These are phyloP conservation scores for Protonibea diacanthus DNA, from an alignment of 2,797 vertebrate genomes.

Conservation along the genomic window DNA sequence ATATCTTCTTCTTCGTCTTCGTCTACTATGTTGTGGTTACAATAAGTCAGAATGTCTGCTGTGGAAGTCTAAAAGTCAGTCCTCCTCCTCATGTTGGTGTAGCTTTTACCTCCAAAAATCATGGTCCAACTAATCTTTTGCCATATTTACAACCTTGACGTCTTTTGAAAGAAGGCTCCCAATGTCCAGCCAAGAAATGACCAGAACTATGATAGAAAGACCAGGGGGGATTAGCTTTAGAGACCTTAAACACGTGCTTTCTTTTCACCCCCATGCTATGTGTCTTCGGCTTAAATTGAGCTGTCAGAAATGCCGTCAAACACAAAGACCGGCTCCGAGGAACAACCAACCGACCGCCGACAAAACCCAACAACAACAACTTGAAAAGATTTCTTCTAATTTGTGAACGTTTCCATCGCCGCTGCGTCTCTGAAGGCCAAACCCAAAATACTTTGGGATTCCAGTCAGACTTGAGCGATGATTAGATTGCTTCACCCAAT, in stretches of 20 bases:
- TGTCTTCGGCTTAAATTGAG: constrained; percentile 30
- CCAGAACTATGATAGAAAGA: neutral
- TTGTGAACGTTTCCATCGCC: constrained; percentile 65
- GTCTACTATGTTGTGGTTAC: too few species aligned
- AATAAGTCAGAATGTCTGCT: neutral
- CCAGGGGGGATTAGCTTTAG: neutral
- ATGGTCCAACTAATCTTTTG: neutral
- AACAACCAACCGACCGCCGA: constrained; percentile 24
- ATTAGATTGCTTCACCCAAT: constrained; percentile 82
- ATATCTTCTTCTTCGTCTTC: too few species aligned
- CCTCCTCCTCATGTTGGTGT: neutral
- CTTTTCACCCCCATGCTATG: neutral
- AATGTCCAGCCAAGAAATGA: neutral
- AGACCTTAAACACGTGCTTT: neutral
- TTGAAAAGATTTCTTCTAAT: constrained; percentile 70
- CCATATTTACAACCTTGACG: neutral
- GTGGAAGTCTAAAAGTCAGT: neutral
- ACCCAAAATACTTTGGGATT: constrained; percentile 82
- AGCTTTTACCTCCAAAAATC: too few species aligned
- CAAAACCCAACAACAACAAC: constrained; percentile 67
- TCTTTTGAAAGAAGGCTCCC: too few species aligned
- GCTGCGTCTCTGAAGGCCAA: constrained; percentile 68
- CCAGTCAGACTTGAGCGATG: constrained; percentile 84
- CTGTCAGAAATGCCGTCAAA: constrained; percentile 46
- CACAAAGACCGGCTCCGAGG: constrained; percentile 38